These are phyloP conservation scores for Epinotia demarniana DNA, from an alignment of 2,888 invertebrate genomes.

Conservation along the genomic window DNA sequence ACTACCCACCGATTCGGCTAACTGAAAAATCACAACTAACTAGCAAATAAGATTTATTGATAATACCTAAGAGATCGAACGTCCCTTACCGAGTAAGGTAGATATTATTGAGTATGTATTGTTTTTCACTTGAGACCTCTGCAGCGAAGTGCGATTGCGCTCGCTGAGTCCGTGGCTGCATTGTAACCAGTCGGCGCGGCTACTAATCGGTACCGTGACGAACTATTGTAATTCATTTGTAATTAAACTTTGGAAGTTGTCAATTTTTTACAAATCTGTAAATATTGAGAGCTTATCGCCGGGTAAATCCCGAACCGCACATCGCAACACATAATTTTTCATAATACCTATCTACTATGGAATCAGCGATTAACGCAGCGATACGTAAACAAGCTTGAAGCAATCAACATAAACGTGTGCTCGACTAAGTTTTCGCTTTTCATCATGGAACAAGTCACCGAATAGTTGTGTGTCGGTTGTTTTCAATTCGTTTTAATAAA, in stretches of 20 bases:
- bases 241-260: conserved; percentile 81
- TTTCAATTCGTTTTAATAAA: conserved; percentile 73
- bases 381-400: conserved; percentile 79
- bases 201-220: conserved; percentile 68
- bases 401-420: conserved; percentile 77
- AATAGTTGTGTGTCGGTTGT: conserved; percentile 80
- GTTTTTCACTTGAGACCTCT: conserved; percentile 79
- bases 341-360: conserved; percentile 67
- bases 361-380: conserved; percentile 68
- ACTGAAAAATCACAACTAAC: conserved; percentile 75
- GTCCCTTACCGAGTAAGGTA: conserved; percentile 85
- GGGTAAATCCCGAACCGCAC: conserved; percentile 79
- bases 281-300: conserved; percentile 83
- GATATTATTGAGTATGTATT: conserved; percentile 78
- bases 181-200: conserved; percentile 46
- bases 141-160: conserved; percentile 60
- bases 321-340: conserved; percentile 75
- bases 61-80: conserved; percentile 83
- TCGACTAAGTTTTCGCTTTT: conserved; percentile 76
- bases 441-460: conserved; percentile 75
- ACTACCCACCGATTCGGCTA: conserved; percentile 74
- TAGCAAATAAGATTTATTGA: conserved; percentile 82
- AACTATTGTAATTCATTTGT: conserved; percentile 76
- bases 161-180: conserved; percentile 48
- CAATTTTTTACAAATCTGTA: conserved; percentile 84